These are phyloP conservation scores for Vipera latastei DNA, from an alignment of 2,797 vertebrate species.

Conservation along the genomic window DNA sequence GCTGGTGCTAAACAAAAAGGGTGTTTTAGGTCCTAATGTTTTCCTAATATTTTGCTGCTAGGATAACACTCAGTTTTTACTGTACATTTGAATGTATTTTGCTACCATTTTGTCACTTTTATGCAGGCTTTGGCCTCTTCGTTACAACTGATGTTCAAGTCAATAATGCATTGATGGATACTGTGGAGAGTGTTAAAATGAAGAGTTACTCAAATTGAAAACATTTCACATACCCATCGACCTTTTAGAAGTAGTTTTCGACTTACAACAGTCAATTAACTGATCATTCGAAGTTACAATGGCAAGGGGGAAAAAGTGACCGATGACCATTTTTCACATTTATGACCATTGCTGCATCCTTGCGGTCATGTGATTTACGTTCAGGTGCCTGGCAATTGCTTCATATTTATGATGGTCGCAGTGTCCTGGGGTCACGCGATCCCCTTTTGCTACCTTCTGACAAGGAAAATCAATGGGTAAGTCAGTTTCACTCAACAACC, in stretches of 20 bases:
- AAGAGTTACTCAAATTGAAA: slow-evolving; percentile 18
- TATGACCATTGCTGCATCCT: too few relatives aligned
- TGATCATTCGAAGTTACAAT: too few relatives aligned
- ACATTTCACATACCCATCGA: not conserved
- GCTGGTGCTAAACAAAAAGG: not conserved
- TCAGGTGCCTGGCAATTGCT: too few relatives aligned
- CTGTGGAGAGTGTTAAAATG: slow-evolving; percentile 8
- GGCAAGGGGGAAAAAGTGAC: too few relatives aligned
- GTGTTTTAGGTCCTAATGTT: not conserved
- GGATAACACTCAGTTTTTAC: not conserved
- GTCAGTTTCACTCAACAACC: too few relatives aligned
- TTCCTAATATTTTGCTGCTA: not conserved
- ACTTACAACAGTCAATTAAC: too few relatives aligned
- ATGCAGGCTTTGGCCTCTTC: not conserved
- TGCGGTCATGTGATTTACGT: too few relatives aligned
- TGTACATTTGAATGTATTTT: not conserved
- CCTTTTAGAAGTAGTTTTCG: not conserved
- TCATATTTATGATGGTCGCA: too few relatives aligned
- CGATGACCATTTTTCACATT: too few relatives aligned
- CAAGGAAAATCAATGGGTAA: too few relatives aligned
- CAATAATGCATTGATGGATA: not conserved
- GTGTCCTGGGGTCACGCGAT: too few relatives aligned
- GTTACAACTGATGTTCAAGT: not conserved
- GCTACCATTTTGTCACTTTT: slow-evolving; percentile 1
- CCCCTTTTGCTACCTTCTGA: too few relatives aligned